Percentiles rank a stretch among this genome's conserved stretches.
These are phyloP conservation scores for Coptodon rendalli DNA, from an alignment of 2,113 vertebrate genomes.

Conservation along the genomic window DNA sequence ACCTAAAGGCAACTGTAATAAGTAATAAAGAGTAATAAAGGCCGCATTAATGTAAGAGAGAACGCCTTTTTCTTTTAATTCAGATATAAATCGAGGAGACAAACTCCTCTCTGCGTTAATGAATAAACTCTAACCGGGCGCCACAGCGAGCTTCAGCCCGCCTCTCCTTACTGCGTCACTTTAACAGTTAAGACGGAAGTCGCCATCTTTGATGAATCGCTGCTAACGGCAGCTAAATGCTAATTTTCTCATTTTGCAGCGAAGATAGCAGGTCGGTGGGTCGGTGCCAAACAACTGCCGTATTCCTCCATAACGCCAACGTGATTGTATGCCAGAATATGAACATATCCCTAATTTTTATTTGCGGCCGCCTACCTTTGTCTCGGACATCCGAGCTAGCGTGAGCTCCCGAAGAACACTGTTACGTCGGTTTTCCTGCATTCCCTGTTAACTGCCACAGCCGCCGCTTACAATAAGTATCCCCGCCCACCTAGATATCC, in stretches of 20 bases:
- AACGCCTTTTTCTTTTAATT: neutral
- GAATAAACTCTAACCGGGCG: neutral
- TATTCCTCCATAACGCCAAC: fast-evolving
- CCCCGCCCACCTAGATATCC: slow-evolving; percentile 3
- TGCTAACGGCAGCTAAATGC: slow-evolving; percentile 14
- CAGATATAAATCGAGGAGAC: neutral
- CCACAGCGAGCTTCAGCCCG: slow-evolving; percentile 27
- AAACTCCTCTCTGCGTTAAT: neutral
- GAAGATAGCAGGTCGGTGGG: fast-evolving
- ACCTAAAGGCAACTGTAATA: neutral
- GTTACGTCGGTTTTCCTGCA: neutral
- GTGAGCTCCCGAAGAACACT: neutral
- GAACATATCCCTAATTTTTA: fast-evolving
- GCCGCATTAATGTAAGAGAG: neutral
- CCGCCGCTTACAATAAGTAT: neutral
- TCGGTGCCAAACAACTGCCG: fast-evolving
- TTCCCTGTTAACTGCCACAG: neutral
- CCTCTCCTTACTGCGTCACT: slow-evolving; percentile 56
- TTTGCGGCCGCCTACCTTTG: neutral
- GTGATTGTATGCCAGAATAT: fast-evolving
- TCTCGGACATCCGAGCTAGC: fast-evolving
- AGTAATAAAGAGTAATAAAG: neutral
- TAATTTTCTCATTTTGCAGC: neutral
- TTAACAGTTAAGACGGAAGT: neutral
- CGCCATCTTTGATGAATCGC: slow-evolving; percentile 63